Evolutionary conservation across 2,888 invertebrate genomes (phyloP), one percentile per base, ranked within the genome.

Genomic region (Apodemia zela): DNA sequence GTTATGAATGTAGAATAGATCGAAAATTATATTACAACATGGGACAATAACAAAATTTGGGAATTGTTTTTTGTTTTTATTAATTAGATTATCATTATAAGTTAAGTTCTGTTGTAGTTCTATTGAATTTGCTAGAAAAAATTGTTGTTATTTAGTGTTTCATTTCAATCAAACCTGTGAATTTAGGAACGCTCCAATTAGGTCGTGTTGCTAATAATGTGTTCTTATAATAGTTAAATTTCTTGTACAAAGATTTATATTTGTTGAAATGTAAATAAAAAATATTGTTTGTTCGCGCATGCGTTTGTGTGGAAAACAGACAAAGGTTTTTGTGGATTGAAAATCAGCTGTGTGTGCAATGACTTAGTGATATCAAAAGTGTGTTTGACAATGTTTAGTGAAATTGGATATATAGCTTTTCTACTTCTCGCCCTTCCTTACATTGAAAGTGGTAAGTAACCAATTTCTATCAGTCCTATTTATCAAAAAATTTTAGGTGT

Each of bases 381-480:
- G 89, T 84, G 84, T 81, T 79, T 84, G 81, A 93, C 92, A 92
- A 93, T 93, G 93, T 93, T 93, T 80, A 93, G 92, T 92, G 93
- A 93, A 90, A 93, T 93, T 91, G 93, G 93, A 92, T 94, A 94
- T 88, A 93, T 94, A 86, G 90, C 94, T 80, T 94, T 94, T 89
- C 90, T 94, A 85, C 93, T 95, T 81, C 92, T 94, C 80, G 93
- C 94, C 81, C 92, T 94, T 80, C 94, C 94, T 75, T 93, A 94
- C 85, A 94, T 94, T 82, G 94, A 94, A 89, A 94, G 94, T 89
- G 94, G 95, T 95, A 80, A 94, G 94, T 93, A 18, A 47, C 7
- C 10, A n/a, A 57, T 57, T 15, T 57, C 25, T 57, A 13, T 15
- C 6, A 15, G 2, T 13, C 6, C 13, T n/a, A 57, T 57, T 29